Evolutionary conservation across 1,140 invertebrate species (phyloP).

Genomic region (Drosophila mojavensis): DNA sequence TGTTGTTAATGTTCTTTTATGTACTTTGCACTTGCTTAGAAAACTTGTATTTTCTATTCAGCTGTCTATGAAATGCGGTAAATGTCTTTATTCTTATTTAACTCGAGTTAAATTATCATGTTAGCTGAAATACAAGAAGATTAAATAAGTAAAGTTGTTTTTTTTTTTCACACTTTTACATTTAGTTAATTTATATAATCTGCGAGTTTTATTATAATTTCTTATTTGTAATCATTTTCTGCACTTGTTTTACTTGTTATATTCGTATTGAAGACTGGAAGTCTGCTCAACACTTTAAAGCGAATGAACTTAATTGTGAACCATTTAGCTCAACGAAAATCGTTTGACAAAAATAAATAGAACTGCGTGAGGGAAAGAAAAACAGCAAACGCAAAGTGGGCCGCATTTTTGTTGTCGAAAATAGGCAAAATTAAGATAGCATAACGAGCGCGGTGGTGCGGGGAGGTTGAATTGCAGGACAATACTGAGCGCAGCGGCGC

Average conservation of each 20-base stretch:
- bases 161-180: neutral
- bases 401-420: conserved; percentile 41
- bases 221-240: neutral
- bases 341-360: conserved; percentile 58
- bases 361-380: conserved; percentile 32
- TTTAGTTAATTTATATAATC: neutral
- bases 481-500: conserved; percentile 39
- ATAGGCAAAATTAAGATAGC: conserved; percentile 36
- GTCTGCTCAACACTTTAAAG: neutral
- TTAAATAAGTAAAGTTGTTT: neutral
- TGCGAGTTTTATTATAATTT: neutral
- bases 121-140: conserved; percentile 19
- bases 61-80: conserved; percentile 8
- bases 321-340: conserved; percentile 37
- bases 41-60: conserved; percentile 15
- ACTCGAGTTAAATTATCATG: conserved; percentile 43
- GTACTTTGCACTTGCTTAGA: conserved; percentile 10
- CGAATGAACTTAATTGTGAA: conserved; percentile 17
- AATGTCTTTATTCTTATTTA: neutral
- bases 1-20: conserved; percentile 14
- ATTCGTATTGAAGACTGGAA: no score
- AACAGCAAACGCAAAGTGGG: conserved; percentile 48
- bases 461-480: conserved; percentile 13
- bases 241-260: neutral
- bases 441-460: neutral